Evolutionary conservation across 2,113 vertebrate genomes (phyloP), one percentile per base, ranked within the genome.

Genomic region (Willisornis vidua): DNA sequence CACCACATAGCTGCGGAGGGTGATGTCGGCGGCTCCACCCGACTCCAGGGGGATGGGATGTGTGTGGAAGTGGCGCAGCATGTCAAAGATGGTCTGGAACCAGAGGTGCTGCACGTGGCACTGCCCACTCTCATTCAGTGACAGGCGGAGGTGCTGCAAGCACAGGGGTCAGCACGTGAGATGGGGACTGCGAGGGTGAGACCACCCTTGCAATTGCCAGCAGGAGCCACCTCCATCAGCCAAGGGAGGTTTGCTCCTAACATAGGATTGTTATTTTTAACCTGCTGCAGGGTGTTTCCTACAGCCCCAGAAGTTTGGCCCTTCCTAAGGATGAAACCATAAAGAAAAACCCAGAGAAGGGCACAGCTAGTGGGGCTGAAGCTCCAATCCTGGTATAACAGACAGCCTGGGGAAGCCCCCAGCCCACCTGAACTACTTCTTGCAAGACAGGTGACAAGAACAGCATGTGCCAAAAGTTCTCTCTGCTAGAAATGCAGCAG

Each of bases 101-200:
- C 99, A 99, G 96, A 99, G 98, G 95, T 99, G 99, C 95, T 99
- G 99, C 24, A 99, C 99, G 12, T 99, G 99, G 96, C 99, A 99
- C 96, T 99, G 99, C 19, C 99, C 99, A 1, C 97, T 99, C 90
- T 99, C 99, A 1, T 99, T 99, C 97, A 99, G 98, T 2, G 99
- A 99, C 97, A 99, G 97, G 35, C 99, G 99, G 79, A 99, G 98
- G 94, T 99, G 99, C 99, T 99, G 98, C 39, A 94, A 96, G 79
- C 3, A 43, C 35, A 89, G 65, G 67, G 9, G 35, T 7, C 14
- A 22, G 5, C 2, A 6, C 79, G 89, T 90, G 26, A 72, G 93
- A 25, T 10, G 57, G 48, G 75, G 66, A 14, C 39, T 1, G 4
- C 1, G 0, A 61, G 37, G 48, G 57, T 4, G 24, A 77, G 8